Evolutionary conservation across 2,113 vertebrate genomes (phyloP).

Genomic region (Neodontobutis hainanensis): DNA sequence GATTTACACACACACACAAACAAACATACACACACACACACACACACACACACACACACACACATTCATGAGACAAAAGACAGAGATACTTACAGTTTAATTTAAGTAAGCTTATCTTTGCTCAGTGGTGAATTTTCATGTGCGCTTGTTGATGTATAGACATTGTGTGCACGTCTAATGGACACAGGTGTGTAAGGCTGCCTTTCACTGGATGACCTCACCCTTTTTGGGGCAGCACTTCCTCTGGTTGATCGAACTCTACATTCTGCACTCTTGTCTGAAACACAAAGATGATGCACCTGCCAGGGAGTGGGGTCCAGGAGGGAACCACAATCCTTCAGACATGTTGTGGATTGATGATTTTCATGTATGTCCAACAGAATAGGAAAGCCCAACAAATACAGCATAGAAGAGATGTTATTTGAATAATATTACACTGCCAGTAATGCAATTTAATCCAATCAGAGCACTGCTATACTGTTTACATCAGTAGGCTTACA

Average conservation of each 20-base stretch:
- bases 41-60: too few species aligned
- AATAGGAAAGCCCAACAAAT: constrained; percentile 18
- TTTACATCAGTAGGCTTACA: too few species aligned
- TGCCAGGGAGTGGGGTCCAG: constrained; percentile 61
- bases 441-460: too few species aligned
- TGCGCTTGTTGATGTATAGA: not conserved
- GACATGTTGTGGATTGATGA: constrained; percentile 59
- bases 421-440: too few species aligned
- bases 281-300: constrained; percentile 66
- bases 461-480: too few species aligned
- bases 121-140: not conserved
- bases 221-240: constrained; percentile 65
- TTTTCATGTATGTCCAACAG: constrained; percentile 42
- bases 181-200: constrained; percentile 47
- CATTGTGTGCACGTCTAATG: constrained; percentile 23
- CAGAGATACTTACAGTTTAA: too few species aligned
- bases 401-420: constrained; percentile 1
- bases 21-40: too few species aligned
- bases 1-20: too few species aligned
- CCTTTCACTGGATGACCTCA: constrained; percentile 54
- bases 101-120: too few species aligned
- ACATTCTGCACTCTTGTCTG: constrained; percentile 53
- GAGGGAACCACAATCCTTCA: constrained; percentile 63
- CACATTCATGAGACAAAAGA: too few species aligned
- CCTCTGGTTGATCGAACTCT: constrained; percentile 61